phyloP scores from a whole-genome alignment of 2,797 vertebrate species.

The Rhinatrema bivittatum region DNA sequence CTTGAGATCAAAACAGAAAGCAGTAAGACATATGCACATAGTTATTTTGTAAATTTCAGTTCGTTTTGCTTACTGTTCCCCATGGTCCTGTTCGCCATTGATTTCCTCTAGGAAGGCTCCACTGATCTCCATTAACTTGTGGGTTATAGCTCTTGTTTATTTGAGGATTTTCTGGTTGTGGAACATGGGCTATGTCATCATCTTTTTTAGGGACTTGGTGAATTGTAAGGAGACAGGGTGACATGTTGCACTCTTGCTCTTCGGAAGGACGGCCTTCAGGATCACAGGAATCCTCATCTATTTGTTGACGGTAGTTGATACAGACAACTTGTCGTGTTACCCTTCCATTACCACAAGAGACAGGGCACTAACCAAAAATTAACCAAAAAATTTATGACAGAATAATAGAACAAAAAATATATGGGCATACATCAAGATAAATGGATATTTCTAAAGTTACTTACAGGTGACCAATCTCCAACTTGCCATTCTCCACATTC shows the following conservation, averaged over 20 bases:
- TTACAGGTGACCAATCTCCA: constrained; percentile 88
- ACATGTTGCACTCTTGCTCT: constrained; percentile 73
- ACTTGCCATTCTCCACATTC: constrained; percentile 86
- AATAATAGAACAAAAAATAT: constrained; percentile 1
- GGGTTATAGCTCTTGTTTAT: constrained; percentile 48
- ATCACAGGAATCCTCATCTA: constrained; percentile 78
- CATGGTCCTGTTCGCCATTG: constrained; percentile 96
- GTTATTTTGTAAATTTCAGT: no score
- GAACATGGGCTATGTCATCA: constrained; percentile 57
- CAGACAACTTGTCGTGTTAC: constrained; percentile 79
- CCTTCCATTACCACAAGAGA: constrained; percentile 73
- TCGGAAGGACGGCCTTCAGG: constrained; percentile 60
- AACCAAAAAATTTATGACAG: constrained; percentile 15
- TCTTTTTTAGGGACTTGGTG: constrained; percentile 55
- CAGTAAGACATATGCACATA: no score
- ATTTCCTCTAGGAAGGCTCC: constrained; percentile 65
- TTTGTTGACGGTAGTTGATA: constrained; percentile 74
- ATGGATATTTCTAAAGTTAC: constrained; percentile 32
- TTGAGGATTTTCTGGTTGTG: constrained; percentile 42
- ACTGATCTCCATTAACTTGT: constrained; percentile 62
- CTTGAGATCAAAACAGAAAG: no score
- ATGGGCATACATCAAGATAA: background rate
- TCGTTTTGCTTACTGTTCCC: constrained; percentile 88
- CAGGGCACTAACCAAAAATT: constrained; percentile 73
- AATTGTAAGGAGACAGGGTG: constrained; percentile 62